Conservation (phyloP, 1,140 invertebrate genomes). For the Drosophila nannoptera region DNA sequence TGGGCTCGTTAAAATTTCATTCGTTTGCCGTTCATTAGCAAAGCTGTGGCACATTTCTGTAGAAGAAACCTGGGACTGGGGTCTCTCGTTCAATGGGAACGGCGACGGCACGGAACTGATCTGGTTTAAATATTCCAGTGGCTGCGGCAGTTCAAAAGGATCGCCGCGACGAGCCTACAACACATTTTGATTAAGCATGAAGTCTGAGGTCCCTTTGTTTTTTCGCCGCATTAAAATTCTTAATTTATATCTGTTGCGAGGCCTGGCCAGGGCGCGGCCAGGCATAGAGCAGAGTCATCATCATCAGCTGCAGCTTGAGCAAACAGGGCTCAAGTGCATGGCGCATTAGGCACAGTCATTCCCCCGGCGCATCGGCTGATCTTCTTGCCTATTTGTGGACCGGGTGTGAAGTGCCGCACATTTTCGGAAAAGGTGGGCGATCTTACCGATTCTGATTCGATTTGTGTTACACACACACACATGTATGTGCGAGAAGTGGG, state of each 20-base stretch:
- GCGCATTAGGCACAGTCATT: conserved; percentile 73
- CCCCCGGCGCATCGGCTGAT: conserved; percentile 34
- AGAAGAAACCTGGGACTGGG: conserved; percentile 41
- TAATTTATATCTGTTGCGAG: conserved; percentile 65
- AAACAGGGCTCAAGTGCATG: conserved; percentile 59
- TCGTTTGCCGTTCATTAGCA: conserved; percentile 72
- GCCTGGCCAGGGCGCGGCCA: conserved; percentile 3
- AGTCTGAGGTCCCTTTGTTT: conserved; percentile 60
- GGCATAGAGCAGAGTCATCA: conserved; percentile 50
- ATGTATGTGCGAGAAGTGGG: conserved; percentile 59
- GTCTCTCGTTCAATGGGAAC: conserved; percentile 30
- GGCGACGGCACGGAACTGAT: conserved; percentile 57
- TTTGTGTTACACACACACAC: conserved; percentile 5
- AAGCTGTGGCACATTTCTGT: conserved; percentile 66
- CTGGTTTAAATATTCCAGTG: conserved; percentile 75
- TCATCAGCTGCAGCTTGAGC: conserved; percentile 58
- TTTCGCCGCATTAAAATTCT: conserved; percentile 73
- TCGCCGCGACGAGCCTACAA: conserved; percentile 52
- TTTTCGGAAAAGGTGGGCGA: conserved; percentile 63
- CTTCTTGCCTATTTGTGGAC: conserved; percentile 42
- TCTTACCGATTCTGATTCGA: conserved; percentile 41
- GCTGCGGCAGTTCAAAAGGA: conserved; percentile 68
- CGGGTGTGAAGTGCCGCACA: conserved; percentile 71
- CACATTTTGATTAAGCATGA: conserved; percentile 76
- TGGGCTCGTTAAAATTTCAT: conserved; percentile 75